phyloP scores from a whole-genome alignment of 2,113 vertebrate genomes.

The Channa maculata region DNA sequence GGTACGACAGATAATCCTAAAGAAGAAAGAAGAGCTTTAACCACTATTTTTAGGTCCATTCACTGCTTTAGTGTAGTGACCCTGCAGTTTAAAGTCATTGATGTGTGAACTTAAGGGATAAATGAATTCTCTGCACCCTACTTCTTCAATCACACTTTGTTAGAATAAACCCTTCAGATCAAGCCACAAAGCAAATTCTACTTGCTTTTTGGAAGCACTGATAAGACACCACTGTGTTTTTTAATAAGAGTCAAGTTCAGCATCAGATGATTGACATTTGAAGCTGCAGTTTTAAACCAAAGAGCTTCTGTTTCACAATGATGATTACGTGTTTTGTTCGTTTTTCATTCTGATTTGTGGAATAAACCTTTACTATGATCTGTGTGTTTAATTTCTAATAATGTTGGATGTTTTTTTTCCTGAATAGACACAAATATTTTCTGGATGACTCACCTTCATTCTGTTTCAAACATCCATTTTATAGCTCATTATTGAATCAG shows the following conservation, averaged over 20 bases:
- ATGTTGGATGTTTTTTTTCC: not conserved
- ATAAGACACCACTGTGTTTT: constrained; percentile 24
- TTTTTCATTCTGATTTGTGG: constrained; percentile 13
- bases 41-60: not conserved
- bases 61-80: too few species aligned
- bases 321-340: constrained; percentile 4
- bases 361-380: constrained; percentile 56
- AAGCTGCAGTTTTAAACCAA: constrained; percentile 2
- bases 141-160: not conserved
- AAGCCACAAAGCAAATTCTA: not conserved
- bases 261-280: not conserved
- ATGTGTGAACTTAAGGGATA: not conserved
- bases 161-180: not conserved
- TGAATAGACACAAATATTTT: too few species aligned
- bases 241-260: not conserved
- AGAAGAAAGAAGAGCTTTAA: constrained; percentile 92
- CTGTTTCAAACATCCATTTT: too few species aligned
- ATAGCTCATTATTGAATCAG: too few species aligned
- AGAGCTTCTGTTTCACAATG: not conserved
- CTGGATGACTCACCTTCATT: too few species aligned
- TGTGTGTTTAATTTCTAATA: not conserved
- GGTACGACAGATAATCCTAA: constrained; percentile 93
- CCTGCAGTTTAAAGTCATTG: not conserved
- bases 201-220: constrained; percentile 43
- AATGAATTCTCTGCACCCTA: not conserved